Evolutionary conservation across 1,140 invertebrate genomes (phyloP).

Genomic region (Hypothenemus hampei): DNA sequence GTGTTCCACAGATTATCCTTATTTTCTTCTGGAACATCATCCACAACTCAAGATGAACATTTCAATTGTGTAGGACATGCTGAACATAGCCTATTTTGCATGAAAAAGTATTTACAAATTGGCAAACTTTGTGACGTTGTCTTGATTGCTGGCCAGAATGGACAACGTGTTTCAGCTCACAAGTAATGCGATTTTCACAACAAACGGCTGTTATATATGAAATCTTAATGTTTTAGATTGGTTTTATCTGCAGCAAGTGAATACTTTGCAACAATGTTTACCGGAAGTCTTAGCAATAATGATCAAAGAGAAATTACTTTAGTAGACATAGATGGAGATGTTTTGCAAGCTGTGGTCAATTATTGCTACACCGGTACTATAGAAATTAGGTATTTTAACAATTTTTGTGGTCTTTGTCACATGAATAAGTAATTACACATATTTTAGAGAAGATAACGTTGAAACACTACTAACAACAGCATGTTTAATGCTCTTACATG

Average conservation of each 20-base stretch:
- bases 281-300: conserved; percentile 78
- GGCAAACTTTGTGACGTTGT: conserved; percentile 76
- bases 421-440: too few species aligned
- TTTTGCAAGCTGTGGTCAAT: conserved; percentile 73
- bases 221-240: conserved; percentile 52
- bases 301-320: conserved; percentile 77
- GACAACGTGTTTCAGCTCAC: conserved; percentile 45
- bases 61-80: conserved; percentile 76
- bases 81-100: conserved; percentile 70
- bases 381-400: conserved; percentile 51
- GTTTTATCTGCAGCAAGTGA: conserved; percentile 86
- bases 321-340: conserved; percentile 77
- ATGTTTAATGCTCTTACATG: conserved; percentile 78
- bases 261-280: conserved; percentile 96
- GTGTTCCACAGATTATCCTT: conserved; percentile 48
- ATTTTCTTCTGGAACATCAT: conserved; percentile 46
- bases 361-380: conserved; percentile 85
- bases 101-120: conserved; percentile 74
- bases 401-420: too few species aligned
- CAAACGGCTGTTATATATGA: conserved; percentile 38
- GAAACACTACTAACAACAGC: conserved; percentile 83
- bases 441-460: conserved; percentile 68
- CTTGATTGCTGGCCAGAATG: conserved; percentile 63
- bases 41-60: conserved; percentile 63
- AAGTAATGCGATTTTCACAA: conserved; percentile 48